Conservation (phyloP, 1,140 invertebrate genomes). For the Apocrypta bakeri region DNA sequence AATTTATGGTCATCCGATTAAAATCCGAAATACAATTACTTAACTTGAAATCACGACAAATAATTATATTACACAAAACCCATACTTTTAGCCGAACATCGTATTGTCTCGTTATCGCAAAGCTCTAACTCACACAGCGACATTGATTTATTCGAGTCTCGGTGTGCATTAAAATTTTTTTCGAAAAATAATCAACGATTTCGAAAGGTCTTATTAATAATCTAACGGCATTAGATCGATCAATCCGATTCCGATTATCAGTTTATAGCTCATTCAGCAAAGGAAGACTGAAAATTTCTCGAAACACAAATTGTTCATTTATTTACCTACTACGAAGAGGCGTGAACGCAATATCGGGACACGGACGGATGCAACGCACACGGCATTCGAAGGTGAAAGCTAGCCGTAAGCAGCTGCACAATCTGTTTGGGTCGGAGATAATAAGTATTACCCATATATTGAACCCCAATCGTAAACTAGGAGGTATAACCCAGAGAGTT, state of each 20-base stretch:
- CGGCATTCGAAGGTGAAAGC: conserved; percentile 46
- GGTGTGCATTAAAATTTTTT: no score
- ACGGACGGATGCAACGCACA: conserved; percentile 16
- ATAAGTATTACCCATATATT: conserved; percentile 37
- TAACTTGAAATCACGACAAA: no score
- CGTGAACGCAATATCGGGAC: conserved; percentile 32
- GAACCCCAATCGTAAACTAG: conserved; percentile 37
- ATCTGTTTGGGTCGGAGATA: conserved; percentile 39
- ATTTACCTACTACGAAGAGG: conserved; percentile 45
- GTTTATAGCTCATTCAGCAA: conserved; percentile 11
- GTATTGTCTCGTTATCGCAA: no score
- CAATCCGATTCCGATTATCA: conserved; percentile 19
- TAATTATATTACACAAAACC: no score
- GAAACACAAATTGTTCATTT: conserved; percentile 41
- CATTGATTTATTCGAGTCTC: no score
- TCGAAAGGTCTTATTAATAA: not conserved
- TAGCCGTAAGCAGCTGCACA: conserved; percentile 45
- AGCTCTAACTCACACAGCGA: no score
- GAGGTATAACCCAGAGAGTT: not conserved
- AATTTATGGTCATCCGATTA: no score
- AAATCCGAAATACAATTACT: no score
- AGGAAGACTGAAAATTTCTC: not conserved
- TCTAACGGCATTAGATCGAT: conserved; percentile 10
- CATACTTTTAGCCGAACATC: no score
- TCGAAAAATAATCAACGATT: no score